These are phyloP conservation scores for Hystrix cristata DNA, from an alignment of 2,113 vertebrate species.

Conservation along the genomic window DNA sequence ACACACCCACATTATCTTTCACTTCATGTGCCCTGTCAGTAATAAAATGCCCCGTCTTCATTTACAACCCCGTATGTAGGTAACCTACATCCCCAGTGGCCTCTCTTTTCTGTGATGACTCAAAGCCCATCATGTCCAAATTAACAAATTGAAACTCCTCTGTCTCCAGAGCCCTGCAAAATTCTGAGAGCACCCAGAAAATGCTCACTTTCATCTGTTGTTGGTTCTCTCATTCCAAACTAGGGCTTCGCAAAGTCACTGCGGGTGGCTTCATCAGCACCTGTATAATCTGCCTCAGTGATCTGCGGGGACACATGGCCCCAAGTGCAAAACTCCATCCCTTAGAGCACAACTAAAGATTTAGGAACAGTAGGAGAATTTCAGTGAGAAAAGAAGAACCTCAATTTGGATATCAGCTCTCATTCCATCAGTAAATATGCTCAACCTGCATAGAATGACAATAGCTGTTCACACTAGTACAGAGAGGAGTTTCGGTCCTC, in stretches of 20 bases:
- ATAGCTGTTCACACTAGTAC: not conserved
- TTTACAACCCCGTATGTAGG: not conserved
- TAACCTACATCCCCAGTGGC: not conserved
- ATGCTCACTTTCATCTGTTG: not conserved
- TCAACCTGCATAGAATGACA: not conserved
- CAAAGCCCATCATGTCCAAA: not conserved
- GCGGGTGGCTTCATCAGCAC: not conserved
- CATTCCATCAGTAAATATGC: not conserved
- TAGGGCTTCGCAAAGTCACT: not conserved
- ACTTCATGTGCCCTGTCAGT: not conserved
- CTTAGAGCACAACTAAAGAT: not conserved
- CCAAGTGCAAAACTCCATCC: not conserved
- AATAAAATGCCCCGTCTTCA: not conserved
- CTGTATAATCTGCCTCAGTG: not conserved
- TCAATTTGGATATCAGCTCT: not conserved
- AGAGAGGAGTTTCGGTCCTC: not conserved
- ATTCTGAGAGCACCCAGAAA: not conserved
- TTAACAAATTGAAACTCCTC: not conserved
- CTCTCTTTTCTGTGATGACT: not conserved
- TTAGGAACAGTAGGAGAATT: not conserved
- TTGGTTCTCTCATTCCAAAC: not conserved
- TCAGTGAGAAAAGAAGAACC: not conserved
- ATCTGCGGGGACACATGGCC: not conserved
- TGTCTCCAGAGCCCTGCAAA: not conserved
- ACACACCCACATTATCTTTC: not conserved